These are phyloP conservation scores for Branchipolynoe longqiensis DNA, from an alignment of 2,888 invertebrate species.

Conservation along the genomic window DNA sequence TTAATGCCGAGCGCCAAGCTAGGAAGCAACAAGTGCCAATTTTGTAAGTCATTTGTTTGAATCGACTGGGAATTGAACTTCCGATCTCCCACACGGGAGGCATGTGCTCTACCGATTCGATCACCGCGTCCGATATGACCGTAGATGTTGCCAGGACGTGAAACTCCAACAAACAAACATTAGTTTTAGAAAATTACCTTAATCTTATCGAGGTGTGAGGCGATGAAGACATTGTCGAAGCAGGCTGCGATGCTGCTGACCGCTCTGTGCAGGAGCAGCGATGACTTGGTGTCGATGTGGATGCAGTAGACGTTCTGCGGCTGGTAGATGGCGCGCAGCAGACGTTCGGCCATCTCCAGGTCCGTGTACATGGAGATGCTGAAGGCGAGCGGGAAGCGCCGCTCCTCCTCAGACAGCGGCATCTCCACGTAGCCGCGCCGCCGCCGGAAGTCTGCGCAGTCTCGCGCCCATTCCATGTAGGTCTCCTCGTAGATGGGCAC, in stretches of 20 bases:
- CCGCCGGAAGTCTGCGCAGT: conserved; percentile 71
- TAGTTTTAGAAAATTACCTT: conserved; percentile 55
- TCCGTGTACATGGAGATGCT: conserved; percentile 75
- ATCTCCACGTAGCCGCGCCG: conserved; percentile 67
- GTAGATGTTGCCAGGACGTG: too few species aligned
- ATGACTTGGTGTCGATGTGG: conserved; percentile 76
- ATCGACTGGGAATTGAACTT: too few species aligned
- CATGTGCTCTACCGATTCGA: too few species aligned
- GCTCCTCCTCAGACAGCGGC: conserved; percentile 71
- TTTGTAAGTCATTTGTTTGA: too few species aligned
- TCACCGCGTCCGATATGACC: too few species aligned
- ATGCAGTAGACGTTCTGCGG: conserved; percentile 80
- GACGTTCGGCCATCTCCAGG: conserved; percentile 75
- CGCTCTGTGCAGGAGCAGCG: conserved; percentile 66
- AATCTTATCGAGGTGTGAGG: conserved; percentile 75
- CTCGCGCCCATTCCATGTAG: conserved; percentile 69
- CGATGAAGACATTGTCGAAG: conserved; percentile 77
- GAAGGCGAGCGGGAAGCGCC: conserved; percentile 75
- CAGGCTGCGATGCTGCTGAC: conserved; percentile 71
- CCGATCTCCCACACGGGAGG: too few species aligned
- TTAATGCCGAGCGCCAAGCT: too few species aligned
- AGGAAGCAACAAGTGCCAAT: too few species aligned
- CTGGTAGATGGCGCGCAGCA: conserved; percentile 77
- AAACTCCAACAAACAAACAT: not conserved
- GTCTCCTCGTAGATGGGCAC: conserved; percentile 69